Evolutionary conservation across 2,888 invertebrate species (phyloP).

Genomic region (Hemaris fuciformis): DNA sequence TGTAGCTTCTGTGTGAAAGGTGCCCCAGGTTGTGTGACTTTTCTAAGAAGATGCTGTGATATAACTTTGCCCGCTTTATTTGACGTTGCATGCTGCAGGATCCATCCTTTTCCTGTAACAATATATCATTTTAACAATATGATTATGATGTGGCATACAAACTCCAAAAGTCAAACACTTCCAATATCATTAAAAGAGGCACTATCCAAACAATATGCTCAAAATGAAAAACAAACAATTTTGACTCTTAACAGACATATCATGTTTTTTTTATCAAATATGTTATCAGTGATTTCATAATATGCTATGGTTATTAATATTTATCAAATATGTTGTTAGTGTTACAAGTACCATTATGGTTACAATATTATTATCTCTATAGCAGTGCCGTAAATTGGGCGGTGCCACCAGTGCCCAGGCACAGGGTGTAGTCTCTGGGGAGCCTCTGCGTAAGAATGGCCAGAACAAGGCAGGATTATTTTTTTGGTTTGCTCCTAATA

Average conservation of each 20-base stretch:
- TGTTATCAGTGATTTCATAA: neutral
- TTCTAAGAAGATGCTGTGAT: constrained; percentile 93
- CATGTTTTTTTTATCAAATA: neutral
- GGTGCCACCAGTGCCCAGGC: no score
- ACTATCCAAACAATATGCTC: neutral
- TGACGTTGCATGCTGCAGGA: constrained; percentile 93
- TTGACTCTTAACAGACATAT: neutral
- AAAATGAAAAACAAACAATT: neutral
- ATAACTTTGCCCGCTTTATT: constrained; percentile 92
- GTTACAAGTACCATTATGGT: no score
- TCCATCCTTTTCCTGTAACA: constrained; percentile 94
- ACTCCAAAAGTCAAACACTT: no score
- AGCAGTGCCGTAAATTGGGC: no score
- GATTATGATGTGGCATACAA: neutral
- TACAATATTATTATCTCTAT: no score
- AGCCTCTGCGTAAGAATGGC: no score
- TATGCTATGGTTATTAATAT: neutral
- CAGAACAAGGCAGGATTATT: no score
- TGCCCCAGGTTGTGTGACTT: constrained; percentile 85
- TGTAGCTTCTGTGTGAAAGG: constrained; percentile 96
- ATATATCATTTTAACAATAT: constrained; percentile 20
- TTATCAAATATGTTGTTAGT: neutral
- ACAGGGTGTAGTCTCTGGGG: no score
- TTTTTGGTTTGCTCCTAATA: no score
- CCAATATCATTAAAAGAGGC: no score